phyloP scores from a whole-genome alignment of 1,140 invertebrate genomes.

The Drosophila tani region DNA sequence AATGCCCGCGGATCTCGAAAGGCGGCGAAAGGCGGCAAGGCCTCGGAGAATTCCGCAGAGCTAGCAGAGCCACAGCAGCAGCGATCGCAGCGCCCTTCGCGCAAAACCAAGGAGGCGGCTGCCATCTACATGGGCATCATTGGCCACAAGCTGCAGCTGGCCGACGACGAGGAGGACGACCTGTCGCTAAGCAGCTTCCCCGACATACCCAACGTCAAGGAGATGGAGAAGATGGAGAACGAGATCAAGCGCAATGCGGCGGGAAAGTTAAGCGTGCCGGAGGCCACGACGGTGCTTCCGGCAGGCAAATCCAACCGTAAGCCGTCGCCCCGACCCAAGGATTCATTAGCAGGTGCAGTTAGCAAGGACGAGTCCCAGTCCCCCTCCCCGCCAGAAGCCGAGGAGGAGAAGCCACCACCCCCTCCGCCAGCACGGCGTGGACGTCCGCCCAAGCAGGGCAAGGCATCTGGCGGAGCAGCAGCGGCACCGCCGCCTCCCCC shows the following conservation, averaged over 20 bases:
- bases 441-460: conserved; percentile 70
- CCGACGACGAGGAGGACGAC: conserved; percentile 88
- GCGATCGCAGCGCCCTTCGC: conserved; percentile 86
- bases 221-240: conserved; percentile 87
- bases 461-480: conserved; percentile 12
- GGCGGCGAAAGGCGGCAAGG: conserved; percentile 50
- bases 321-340: conserved; percentile 34
- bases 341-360: conserved; percentile 6
- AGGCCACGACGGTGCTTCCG: conserved; percentile 31
- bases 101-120: conserved; percentile 91
- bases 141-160: conserved; percentile 88
- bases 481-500: conserved; percentile 1
- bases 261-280: conserved; percentile 49
- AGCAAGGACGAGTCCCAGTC: conserved; percentile 1
- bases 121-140: conserved; percentile 91
- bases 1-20: conserved; percentile 57
- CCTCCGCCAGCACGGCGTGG: conserved; percentile 54
- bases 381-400: conserved; percentile 21
- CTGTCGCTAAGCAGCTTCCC: conserved; percentile 89
- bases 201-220: conserved; percentile 88
- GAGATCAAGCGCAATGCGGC: conserved; percentile 87
- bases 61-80: conserved; percentile 27
- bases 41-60: conserved; percentile 16
- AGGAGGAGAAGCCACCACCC: conserved; percentile 46
- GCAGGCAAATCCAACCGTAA: conserved; percentile 36